Base-by-base conservation (phyloP, 2,797 vertebrate genomes). In the Crenuchus spilurus region DNA sequence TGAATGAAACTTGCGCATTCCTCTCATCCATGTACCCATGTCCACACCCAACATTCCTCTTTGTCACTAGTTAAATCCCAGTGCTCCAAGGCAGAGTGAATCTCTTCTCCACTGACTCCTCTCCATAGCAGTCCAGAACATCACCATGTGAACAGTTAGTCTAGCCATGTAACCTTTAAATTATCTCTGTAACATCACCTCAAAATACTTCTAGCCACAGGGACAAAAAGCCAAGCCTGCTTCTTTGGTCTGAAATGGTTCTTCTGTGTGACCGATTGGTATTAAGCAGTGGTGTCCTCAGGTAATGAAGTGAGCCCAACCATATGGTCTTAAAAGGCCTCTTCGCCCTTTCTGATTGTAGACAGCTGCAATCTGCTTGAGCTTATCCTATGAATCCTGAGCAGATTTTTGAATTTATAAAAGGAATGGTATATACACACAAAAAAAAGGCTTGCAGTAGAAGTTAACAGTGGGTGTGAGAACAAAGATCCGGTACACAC, bases 241-340 rank as follows among this genome's bases (percentile, higher is more conserved):
- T 35, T 14, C 8, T 13, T 52, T 11, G 60, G 33, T 42, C 60
- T n/a, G n/a, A 75, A 26, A 33, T 26, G 26, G 4, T 0, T 46
- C 37, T 35, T 30, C 69, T 55, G 37, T 69, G 11, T 0, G 30
- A 44, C n/a, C 20, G 70, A 73, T 26, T 73, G 55, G 30, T 55
- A 42, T 42, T 55, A 26, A 76, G 51, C 33, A 33, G 44, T 1
- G 18, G 55, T 62, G 58, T 69, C 64, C 68, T 70, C 62, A 58
- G 66, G 52, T 54, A 62, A 63, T 70, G 51, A 63, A 70, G 37
- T 51, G 61, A 75, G 39, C 66, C 49, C 68, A 35, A 69, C 58
- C 76, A 82, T 69, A 80, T 77, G 72, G 72, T 57, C 52, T 67
- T 44, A 46, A 74, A 76, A 73, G 41, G 70, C 72, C 51, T 18